Evolutionary conservation across 2,797 vertebrate genomes (phyloP).

Genomic region (Rhinoraja longicauda): DNA sequence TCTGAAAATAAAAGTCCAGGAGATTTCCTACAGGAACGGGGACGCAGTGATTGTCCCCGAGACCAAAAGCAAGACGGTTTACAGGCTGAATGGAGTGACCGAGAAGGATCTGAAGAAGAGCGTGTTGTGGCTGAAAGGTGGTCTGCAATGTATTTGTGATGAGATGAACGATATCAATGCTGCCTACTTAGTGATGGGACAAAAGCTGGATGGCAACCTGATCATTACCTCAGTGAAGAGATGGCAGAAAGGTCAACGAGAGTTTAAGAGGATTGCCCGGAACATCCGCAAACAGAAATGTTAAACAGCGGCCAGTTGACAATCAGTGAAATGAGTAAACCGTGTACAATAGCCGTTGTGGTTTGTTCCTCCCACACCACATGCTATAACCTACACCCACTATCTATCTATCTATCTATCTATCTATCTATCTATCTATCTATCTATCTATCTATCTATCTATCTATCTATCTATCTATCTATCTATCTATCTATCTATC

Average conservation of each 20-base stretch:
- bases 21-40: conserved; percentile 93
- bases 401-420: no score
- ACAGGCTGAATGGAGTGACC: conserved; percentile 87
- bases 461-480: no score
- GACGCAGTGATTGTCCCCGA: conserved; percentile 95
- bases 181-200: conserved; percentile 94
- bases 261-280: conserved; percentile 91
- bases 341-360: not conserved
- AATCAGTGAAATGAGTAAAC: not conserved
- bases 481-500: no score
- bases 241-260: conserved; percentile 91
- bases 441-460: no score
- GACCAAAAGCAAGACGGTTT: conserved; percentile 93
- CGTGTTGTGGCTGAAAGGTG: conserved; percentile 87
- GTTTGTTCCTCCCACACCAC: not conserved
- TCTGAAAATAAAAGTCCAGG: conserved; percentile 97
- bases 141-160: conserved; percentile 88
- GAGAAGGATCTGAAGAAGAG: conserved; percentile 85
- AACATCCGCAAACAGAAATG: conserved; percentile 95
- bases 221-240: conserved; percentile 95
- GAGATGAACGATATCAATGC: conserved; percentile 96
- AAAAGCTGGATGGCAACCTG: conserved; percentile 84
- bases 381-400: not conserved
- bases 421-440: no score
- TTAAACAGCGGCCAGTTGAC: conserved; percentile 50